phyloP scores from a whole-genome alignment of 1,140 invertebrate species.

The Magallana gigas region DNA sequence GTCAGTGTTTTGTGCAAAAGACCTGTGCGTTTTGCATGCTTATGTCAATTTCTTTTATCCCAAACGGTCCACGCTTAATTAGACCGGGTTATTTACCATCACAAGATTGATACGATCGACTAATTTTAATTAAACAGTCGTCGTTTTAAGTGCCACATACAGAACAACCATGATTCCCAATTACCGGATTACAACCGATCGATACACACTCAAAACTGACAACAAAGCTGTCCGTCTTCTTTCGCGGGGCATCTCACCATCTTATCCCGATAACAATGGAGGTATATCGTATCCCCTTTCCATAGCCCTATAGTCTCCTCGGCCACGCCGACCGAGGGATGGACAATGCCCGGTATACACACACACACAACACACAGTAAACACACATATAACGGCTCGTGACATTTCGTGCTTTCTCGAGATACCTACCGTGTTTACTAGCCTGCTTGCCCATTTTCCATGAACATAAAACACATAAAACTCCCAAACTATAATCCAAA shows the following conservation, averaged over 20 bases:
- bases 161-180: conserved; percentile 25
- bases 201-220: not conserved
- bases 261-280: not conserved
- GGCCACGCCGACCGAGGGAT: conserved; percentile 1
- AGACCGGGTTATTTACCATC: conserved; percentile 1
- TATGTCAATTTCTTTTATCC: conserved; percentile 14
- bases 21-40: not conserved
- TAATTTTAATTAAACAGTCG: conserved; percentile 31
- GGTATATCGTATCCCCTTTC: not conserved
- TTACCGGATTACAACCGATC: conserved; percentile 30
- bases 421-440: conserved; percentile 56
- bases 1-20: not conserved
- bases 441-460: conserved; percentile 54
- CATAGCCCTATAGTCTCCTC: too few species aligned
- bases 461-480: conserved; percentile 39
- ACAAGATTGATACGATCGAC: conserved; percentile 28
- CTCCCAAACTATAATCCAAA: not conserved
- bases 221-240: not conserved
- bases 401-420: not conserved
- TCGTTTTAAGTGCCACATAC: conserved; percentile 21
- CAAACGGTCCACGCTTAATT: conserved; percentile 4
- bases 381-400: not conserved
- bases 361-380: not conserved
- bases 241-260: not conserved
- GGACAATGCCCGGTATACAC: conserved; percentile 3